These are phyloP conservation scores for Brachionichthys hirsutus DNA, from an alignment of 2,113 vertebrate genomes.

Conservation along the genomic window DNA sequence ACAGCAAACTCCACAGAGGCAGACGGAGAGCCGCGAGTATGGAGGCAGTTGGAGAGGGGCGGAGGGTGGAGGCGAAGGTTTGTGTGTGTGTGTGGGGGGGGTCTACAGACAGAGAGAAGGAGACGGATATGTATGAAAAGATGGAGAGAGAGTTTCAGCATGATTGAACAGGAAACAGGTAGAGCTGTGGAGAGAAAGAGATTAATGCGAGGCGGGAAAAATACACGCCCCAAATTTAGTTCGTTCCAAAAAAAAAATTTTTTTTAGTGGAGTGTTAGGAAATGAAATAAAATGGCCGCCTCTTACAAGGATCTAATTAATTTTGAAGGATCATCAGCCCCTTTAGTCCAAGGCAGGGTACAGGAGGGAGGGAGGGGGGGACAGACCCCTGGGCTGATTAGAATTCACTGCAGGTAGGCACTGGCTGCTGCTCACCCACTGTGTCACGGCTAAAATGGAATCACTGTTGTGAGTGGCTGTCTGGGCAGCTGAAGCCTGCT, in stretches of 20 bases:
- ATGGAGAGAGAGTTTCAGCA: slow-evolving; percentile 52
- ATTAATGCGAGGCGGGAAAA: slow-evolving; percentile 35
- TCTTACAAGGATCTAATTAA: slow-evolving; percentile 91
- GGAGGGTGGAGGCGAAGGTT: slow-evolving; percentile 81
- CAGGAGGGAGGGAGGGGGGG: slow-evolving; percentile 81
- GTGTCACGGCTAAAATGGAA: slow-evolving; percentile 92
- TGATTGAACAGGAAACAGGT: slow-evolving; percentile 75
- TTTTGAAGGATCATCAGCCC: slow-evolving; percentile 98
- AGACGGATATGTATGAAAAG: slow-evolving; percentile 70
- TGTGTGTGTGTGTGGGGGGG: slow-evolving; percentile 75
- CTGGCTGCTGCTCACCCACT: slow-evolving; percentile 96
- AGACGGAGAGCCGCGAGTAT: slow-evolving; percentile 83
- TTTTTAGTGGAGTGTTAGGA: slow-evolving; percentile 78
- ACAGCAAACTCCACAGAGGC: slow-evolving; percentile 92
- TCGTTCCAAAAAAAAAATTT: slow-evolving; percentile 67
- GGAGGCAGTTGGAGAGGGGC: slow-evolving; percentile 74
- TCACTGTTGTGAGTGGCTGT: slow-evolving; percentile 79
- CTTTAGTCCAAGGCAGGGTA: slow-evolving; percentile 84
- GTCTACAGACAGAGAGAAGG: slow-evolving; percentile 42
- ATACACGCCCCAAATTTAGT: slow-evolving; percentile 71
- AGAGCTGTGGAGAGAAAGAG: slow-evolving; percentile 75
- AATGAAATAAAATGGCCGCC: slow-evolving; percentile 84
- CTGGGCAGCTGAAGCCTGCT: slow-evolving; percentile 73
- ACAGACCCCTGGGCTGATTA: slow-evolving; percentile 95
- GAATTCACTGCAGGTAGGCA: slow-evolving; percentile 99